phyloP scores from a whole-genome alignment of 2,888 invertebrate genomes.

The Brachypalpus laphriformis region DNA sequence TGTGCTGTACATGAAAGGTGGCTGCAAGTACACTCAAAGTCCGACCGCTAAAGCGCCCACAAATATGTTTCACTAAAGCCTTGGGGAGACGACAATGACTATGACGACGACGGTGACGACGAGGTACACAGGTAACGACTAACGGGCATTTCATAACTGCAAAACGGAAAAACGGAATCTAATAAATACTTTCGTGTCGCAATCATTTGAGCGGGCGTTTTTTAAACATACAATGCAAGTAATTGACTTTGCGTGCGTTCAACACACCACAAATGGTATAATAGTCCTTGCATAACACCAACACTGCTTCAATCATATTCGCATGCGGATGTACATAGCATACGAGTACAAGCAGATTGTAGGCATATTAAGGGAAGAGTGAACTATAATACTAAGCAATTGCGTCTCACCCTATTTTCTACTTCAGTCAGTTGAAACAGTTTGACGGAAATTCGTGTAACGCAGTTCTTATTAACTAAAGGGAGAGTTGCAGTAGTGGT shows the following conservation, averaged over 20 bases:
- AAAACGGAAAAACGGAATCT: conserved; percentile 72
- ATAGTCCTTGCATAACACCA: conserved; percentile 73
- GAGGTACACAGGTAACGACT: conserved; percentile 26
- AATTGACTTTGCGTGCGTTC: conserved; percentile 75
- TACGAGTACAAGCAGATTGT: not conserved
- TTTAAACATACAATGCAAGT: conserved; percentile 73
- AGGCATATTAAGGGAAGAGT: not conserved
- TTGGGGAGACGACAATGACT: conserved; percentile 6
- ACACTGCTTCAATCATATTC: conserved; percentile 70
- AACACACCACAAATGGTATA: conserved; percentile 74
- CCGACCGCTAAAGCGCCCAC: conserved; percentile 13
- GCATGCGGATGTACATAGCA: conserved; percentile 55
- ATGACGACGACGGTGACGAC: not conserved
- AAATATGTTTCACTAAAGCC: conserved; percentile 34
- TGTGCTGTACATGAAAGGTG: conserved; percentile 16
- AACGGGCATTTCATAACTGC: conserved; percentile 73
- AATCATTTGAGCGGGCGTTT: conserved; percentile 71
- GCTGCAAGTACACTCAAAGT: conserved; percentile 12
- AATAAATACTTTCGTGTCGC: conserved; percentile 72
- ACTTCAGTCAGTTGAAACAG: not conserved
- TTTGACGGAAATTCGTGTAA: not conserved
- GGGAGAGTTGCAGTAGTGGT: not conserved
- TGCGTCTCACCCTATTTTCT: not conserved
- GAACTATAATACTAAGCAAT: conserved; percentile 14
- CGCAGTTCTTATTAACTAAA: not conserved